Evolutionary conservation across 2,888 invertebrate genomes (phyloP).

Genomic region (Flabesymbios commensalis): DNA sequence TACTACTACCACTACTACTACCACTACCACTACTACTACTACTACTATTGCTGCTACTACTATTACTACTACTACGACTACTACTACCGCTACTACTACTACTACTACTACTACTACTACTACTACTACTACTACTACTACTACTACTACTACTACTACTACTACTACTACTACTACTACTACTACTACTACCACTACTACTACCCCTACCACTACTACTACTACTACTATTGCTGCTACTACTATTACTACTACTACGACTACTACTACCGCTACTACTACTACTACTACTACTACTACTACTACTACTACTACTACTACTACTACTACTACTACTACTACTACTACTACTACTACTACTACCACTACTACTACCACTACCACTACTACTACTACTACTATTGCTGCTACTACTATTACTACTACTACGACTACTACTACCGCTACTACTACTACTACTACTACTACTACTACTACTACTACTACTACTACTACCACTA

Average conservation of each 20-base stretch:
- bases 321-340: not conserved
- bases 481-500: too few species aligned
- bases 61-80: too few species aligned
- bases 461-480: too few species aligned
- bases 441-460: too few species aligned
- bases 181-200: not conserved
- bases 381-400: not conserved
- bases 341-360: not conserved
- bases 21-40: not conserved
- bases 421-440: too few species aligned
- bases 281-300: not conserved
- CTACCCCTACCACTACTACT: too few species aligned
- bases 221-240: too few species aligned
- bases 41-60: not conserved
- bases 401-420: too few species aligned
- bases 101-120: not conserved
- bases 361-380: not conserved
- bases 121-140: not conserved
- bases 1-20: not conserved
- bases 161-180: not conserved
- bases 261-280: too few species aligned
- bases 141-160: not conserved
- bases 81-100: not conserved
- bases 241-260: too few species aligned
- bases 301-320: not conserved